Evolutionary conservation across 2,888 invertebrate species (phyloP), one percentile per base, ranked within the genome.

Genomic region (Cheilosia urbana): DNA sequence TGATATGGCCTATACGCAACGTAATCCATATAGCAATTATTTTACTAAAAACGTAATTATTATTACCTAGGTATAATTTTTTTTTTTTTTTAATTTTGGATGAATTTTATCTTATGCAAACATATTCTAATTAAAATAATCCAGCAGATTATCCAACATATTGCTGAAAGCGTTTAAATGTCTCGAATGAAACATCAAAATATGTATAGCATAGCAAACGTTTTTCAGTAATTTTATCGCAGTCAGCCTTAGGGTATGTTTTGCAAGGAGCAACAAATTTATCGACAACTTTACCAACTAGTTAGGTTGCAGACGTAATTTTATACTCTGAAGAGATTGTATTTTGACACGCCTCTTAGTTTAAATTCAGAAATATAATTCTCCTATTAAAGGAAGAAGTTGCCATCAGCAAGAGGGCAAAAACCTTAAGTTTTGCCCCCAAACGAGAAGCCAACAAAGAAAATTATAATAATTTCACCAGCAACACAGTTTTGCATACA

Each of bases 381-480:
- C 57, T 63, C 53, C 53, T 65, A 75, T 80, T 71, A 80, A 80
- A 71, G 40, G 55, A 65, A 75, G 66, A 62, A 57, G 24, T 55
- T 66, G 76, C 85, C 76, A 63, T 45, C 71, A 77, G 72, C 85
- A 80, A 66, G 53, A 65, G 40, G 42, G 40, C 62, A 53, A 72
- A 30, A 66, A 68, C 30, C 27, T 85, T 63, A 76, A 66, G 57
- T 72, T 55, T 53, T 72, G 62, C 76, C 77, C 42, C 2, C 71
- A 49, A 80, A 75, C 68, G 65, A 72, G 75, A 68, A 77, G 71
- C 76, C 76, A 62, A 34, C 21, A 51, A 68, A 58, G 62, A 51
- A 81, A 84, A 85, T 85, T 68, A 85, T 76, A 72, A 84, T 85
- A 81, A 81, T 85, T 49, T 37, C 15, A 49, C 55, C 58, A 42